Evolutionary conservation across 1,140 invertebrate species (phyloP), one percentile per base, ranked within the genome.

Genomic region (Helicoverpa armigera): DNA sequence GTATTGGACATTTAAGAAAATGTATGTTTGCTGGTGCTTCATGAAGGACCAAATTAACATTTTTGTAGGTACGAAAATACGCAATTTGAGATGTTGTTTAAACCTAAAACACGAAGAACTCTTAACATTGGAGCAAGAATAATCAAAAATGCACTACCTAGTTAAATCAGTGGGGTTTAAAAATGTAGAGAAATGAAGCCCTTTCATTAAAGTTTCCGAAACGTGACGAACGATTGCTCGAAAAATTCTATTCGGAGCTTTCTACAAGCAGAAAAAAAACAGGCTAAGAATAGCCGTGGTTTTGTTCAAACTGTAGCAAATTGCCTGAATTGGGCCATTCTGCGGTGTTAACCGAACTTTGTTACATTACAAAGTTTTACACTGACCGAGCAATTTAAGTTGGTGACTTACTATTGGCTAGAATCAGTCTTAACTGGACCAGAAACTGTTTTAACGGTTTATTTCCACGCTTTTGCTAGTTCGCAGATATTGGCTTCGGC

Each of bases 351-450:
- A 83, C 82, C 53, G 83, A 89, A 89, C 79, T 89, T 86, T 81
- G 86, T 82, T 85, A 87, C 83, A 88, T 86, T 84, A 84, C 79
- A 86, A 87, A 88, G 75, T 90, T 87, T 84, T 67, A 78, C 74
- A 78, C 80, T 78, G 79, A 72, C 79, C 84, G 81, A 77, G 51
- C 85, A 86, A 88, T 89, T 85, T 88, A 75, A 75, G 73, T 75
- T 63, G 31, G 73, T 63, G 85, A 86, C 82, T 85, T 85, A 69
- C 18, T 72, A 48, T 75, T 50, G 58, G 35, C 2, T 16, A 7
- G 67, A 61, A 50, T 75, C 18, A 12, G n/a, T 75, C 73, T 75
- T 50, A 75, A 70, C 51, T 73, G 53, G 31, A 58, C 23, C 70
- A 35, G 29, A 73, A 73, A 73, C 14, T 9, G 70, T 16, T 73